Evolutionary conservation across 2,797 vertebrate species (phyloP).

Genomic region (Artibeus jamaicensis): DNA sequence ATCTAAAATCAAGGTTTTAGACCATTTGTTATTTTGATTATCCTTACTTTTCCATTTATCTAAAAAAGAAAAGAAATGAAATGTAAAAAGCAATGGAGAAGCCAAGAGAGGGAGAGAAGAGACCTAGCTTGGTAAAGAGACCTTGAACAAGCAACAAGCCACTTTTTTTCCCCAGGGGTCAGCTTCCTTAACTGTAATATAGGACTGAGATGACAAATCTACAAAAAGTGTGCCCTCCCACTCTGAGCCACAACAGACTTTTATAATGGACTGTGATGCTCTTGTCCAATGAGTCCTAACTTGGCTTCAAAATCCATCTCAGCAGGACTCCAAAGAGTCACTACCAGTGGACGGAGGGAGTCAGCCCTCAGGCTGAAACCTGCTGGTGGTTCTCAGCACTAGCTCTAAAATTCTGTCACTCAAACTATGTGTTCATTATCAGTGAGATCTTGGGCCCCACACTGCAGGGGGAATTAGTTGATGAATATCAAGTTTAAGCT

Average conservation of each 20-base stretch:
- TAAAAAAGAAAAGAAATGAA: not conserved
- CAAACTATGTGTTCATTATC: not conserved
- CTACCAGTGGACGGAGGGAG: not conserved
- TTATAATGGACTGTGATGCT: not conserved
- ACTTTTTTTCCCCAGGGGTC: not conserved
- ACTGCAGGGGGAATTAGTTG: not conserved
- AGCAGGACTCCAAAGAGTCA: not conserved
- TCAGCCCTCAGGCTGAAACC: not conserved
- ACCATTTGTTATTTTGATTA: not conserved
- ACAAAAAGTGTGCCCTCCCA: not conserved
- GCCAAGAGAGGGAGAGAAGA: not conserved
- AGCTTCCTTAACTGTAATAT: not conserved
- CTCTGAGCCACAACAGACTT: not conserved
- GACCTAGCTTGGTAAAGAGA: not conserved
- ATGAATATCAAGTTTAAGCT: not conserved
- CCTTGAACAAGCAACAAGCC: not conserved
- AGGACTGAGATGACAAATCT: not conserved
- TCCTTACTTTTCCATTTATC: not conserved
- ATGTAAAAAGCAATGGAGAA: not conserved
- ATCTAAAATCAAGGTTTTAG: not conserved
- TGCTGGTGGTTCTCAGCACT: not conserved
- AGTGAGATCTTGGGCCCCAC: not conserved
- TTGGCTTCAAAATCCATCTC: not conserved
- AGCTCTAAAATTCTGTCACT: not conserved
- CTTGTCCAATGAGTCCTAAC: not conserved